Percentiles rank a stretch among this genome's conserved stretches.
Evolutionary conservation across 2,888 invertebrate species (phyloP).

Genomic region (Eristalis intricaria): DNA sequence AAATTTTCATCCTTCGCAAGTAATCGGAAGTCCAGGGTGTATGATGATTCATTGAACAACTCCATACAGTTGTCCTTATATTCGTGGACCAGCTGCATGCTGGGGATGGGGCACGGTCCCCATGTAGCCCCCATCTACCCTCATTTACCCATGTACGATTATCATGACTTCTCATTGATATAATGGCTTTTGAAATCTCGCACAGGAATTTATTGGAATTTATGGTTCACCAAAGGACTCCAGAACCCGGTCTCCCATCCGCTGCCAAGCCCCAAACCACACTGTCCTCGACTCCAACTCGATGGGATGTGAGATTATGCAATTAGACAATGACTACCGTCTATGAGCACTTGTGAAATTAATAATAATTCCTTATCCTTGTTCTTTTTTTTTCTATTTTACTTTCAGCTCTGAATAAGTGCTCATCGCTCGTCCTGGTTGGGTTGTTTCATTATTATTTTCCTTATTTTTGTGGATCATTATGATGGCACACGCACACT

Average conservation of each 20-base stretch:
- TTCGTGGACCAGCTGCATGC: neutral
- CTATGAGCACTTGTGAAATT: slow-evolving; percentile 12
- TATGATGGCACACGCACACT: slow-evolving; percentile 45
- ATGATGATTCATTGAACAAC: slow-evolving; percentile 66
- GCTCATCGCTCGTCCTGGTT: slow-evolving; percentile 7
- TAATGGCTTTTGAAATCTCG: slow-evolving; percentile 56
- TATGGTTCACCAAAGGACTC: slow-evolving; percentile 41
- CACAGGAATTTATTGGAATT: slow-evolving; percentile 55
- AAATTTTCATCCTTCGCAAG: slow-evolving; percentile 65
- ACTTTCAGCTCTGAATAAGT: slow-evolving; percentile 54
- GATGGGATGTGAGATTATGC: slow-evolving; percentile 27
- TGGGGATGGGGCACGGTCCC: neutral
- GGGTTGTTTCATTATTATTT: slow-evolving; percentile 1
- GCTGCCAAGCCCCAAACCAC: neutral
- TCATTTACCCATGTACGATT: slow-evolving; percentile 5
- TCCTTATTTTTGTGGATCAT: neutral
- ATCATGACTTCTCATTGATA: slow-evolving; percentile 64
- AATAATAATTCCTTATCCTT: slow-evolving; percentile 43
- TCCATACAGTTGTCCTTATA: slow-evolving; percentile 27
- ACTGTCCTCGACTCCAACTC: neutral
- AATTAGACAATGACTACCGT: slow-evolving; percentile 47
- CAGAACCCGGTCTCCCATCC: neutral
- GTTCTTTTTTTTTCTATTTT: slow-evolving; percentile 29
- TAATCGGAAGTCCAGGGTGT: slow-evolving; percentile 64
- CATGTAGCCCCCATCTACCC: neutral